These are phyloP conservation scores for Coluber constrictor DNA, from an alignment of 2,797 vertebrate species.

Conservation along the genomic window DNA sequence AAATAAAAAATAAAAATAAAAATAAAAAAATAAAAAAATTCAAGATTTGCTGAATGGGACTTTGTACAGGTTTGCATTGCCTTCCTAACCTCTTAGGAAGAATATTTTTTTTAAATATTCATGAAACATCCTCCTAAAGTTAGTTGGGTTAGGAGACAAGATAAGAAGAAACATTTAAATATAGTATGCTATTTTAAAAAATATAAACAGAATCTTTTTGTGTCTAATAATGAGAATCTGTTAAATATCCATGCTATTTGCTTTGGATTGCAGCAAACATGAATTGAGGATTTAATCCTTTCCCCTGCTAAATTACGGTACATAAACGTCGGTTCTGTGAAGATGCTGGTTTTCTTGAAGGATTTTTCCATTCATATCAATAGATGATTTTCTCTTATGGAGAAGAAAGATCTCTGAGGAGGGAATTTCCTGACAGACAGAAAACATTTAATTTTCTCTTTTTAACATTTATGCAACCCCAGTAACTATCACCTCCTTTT, in stretches of 20 bases:
- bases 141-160: neutral
- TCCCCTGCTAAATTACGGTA: neutral
- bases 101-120: neutral
- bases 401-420: neutral
- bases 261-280: neutral
- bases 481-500: neutral
- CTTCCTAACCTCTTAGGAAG: neutral
- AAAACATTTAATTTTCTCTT: neutral
- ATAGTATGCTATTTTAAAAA: neutral
- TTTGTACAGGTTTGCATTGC: neutral
- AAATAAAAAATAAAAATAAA: neutral
- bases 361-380: neutral
- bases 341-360: too few relatives aligned
- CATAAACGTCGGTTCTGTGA: neutral
- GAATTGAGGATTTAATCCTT: neutral
- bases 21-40: neutral
- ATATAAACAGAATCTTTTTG: neutral
- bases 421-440: neutral
- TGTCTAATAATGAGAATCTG: neutral
- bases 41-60: neutral
- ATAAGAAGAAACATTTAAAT: neutral
- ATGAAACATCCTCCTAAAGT: neutral
- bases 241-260: neutral
- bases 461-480: neutral
- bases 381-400: neutral